Evolutionary conservation across 2,113 vertebrate species (phyloP).

Genomic region (Festucalex cinctus): DNA sequence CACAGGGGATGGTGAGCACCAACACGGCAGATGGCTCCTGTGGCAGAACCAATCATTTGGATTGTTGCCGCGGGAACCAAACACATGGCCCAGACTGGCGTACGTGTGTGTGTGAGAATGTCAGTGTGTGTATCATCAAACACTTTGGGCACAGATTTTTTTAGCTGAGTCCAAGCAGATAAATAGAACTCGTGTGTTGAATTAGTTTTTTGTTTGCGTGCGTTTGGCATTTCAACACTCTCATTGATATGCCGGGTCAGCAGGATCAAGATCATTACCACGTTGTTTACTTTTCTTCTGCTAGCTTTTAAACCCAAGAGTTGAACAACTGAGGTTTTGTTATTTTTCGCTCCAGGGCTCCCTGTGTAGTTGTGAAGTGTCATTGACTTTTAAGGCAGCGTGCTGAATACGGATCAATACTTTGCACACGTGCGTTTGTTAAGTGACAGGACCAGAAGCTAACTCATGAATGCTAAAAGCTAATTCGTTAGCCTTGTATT

Average conservation of each 20-base stretch:
- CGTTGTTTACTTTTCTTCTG: neutral
- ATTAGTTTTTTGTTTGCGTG: conserved; percentile 4
- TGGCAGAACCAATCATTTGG: conserved; percentile 30
- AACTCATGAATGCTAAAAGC: neutral
- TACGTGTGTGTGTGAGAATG: conserved; percentile 8
- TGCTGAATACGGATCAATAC: neutral
- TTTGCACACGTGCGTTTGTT: no score
- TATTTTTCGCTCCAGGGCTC: neutral
- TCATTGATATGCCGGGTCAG: neutral
- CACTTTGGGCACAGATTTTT: conserved; percentile 12
- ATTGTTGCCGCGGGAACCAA: conserved; percentile 3
- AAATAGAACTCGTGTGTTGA: neutral
- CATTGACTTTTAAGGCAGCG: neutral
- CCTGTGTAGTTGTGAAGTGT: neutral
- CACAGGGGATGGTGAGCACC: conserved; percentile 20
- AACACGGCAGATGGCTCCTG: conserved; percentile 57
- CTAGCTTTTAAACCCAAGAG: neutral
- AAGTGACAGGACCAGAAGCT: neutral
- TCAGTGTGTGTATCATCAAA: neutral
- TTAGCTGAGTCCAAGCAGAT: neutral
- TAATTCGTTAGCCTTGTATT: no score
- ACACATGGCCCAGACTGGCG: conserved; percentile 27
- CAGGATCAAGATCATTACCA: neutral
- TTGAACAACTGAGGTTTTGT: neutral
- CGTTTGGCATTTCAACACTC: conserved; percentile 4